These are phyloP conservation scores for Artemia sinica DNA, from an alignment of 2,888 invertebrate genomes.

Conservation along the genomic window DNA sequence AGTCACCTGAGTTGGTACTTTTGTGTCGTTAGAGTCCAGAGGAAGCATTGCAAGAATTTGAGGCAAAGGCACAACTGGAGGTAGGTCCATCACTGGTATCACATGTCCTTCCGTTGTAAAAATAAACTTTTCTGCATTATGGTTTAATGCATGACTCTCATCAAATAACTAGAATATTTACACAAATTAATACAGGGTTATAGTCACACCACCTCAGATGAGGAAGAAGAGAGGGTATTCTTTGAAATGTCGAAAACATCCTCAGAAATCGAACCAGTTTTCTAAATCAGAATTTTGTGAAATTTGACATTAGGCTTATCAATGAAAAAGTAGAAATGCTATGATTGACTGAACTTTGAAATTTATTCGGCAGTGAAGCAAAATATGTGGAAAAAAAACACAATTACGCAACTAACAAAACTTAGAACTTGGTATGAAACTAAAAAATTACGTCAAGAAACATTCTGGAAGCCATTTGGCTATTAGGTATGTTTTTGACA, in stretches of 20 bases:
- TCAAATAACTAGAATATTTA: conserved; percentile 40
- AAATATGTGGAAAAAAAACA: not conserved
- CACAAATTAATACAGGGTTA: not conserved
- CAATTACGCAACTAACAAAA: too few species aligned
- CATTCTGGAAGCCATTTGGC: too few species aligned
- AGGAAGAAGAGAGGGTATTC: not conserved
- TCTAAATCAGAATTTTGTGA: not conserved
- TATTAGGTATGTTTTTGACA: too few species aligned
- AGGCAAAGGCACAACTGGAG: conserved; percentile 26
- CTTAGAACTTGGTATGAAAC: not conserved
- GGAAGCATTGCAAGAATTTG: too few species aligned
- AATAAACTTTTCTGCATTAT: conserved; percentile 36
- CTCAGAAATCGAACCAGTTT: not conserved
- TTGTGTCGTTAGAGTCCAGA: too few species aligned
- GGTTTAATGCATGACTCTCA: conserved; percentile 41
- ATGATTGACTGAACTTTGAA: conserved; percentile 1
- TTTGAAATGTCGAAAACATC: not conserved
- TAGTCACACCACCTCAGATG: not conserved
- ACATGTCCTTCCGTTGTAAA: conserved; percentile 46
- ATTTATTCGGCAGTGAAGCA: not conserved
- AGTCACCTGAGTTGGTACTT: too few species aligned
- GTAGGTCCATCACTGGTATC: conserved; percentile 33
- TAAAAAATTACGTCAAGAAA: conserved; percentile 7
- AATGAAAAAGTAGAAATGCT: conserved; percentile 15
- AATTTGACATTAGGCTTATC: not conserved